Base-by-base conservation (phyloP, 2,113 vertebrate genomes). In the Perognathus longimembris region DNA sequence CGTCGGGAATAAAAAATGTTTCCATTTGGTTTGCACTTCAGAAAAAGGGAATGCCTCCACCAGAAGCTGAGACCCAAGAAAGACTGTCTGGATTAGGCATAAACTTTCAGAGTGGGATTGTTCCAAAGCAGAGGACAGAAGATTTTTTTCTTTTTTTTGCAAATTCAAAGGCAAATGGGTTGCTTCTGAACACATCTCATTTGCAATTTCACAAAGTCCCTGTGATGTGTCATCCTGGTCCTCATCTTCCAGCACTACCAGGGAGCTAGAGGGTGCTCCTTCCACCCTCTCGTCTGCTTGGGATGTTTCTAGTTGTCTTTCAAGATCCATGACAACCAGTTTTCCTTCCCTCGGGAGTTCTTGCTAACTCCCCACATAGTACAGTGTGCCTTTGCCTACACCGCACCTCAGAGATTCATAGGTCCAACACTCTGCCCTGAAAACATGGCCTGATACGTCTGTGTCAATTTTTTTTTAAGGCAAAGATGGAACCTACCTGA, bases 1-100 rank as follows among this genome's bases (percentile, higher is more conserved):
- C n/a, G 36, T 34, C 36, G n/a, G 67, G 21, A 97, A 96, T 86
- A 22, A 97, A 92, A n/a, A 77, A 90, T 85, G 77, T 70, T 88
- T 82, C 54, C 75, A 69, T 73, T 79, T 90, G 88, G 95, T 95
- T 28, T 74, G 15, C 61, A 28, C 77, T 91, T 84, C 85, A 84
- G 88, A 92, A 96, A 93, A 42, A 95, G 94, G 61, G 59, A 26
- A 61, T 6, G 12, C 45, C 12, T 45, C 45, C 9, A 45, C 11
- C 74, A 7, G 7, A 5, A 6, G 32, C 63, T 45, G 20, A n/a
- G 38, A 10, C 21, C 15, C 32, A 20, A 26, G 40, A 26, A 54
- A 64, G 64, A 20, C 59, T 54, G n/a, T 50, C n/a, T 21, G n/a
- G 17, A 69, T 36, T 34, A 69, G 50, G 8, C 69, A 57, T 14